A percentile compares a stretch with the other conserved stretches of the same genome.
Evolutionary conservation across 1,140 invertebrate species (phyloP).

Genomic region (Vanessa atalanta): DNA sequence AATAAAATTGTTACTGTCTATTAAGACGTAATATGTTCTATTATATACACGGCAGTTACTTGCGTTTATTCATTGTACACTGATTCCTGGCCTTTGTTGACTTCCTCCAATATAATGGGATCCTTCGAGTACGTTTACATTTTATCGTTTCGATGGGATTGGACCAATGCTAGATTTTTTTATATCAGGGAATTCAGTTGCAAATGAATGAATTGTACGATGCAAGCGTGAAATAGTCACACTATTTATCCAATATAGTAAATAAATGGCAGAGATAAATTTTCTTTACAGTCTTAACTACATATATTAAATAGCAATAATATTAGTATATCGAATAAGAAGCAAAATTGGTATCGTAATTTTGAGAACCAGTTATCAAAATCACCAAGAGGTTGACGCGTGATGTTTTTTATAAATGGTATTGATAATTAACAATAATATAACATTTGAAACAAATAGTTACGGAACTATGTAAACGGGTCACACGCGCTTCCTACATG

Average conservation of each 20-base stretch:
- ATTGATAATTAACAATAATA: neutral
- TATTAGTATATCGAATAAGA: too few relatives aligned
- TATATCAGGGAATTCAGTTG: neutral
- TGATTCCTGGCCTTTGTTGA: conserved; percentile 39
- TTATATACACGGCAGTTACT: conserved; percentile 21
- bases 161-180: neutral
- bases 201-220: neutral
- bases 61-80: conserved; percentile 37
- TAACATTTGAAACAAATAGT: conserved; percentile 12
- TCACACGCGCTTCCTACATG: conserved; percentile 20
- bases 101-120: conserved; percentile 28
- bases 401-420: neutral
- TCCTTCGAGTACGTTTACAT: conserved; percentile 17
- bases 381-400: too few relatives aligned
- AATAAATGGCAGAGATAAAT: too few relatives aligned
- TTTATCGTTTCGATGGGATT: neutral
- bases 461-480: conserved; percentile 20
- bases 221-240: too few relatives aligned
- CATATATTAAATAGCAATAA: too few relatives aligned
- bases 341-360: too few relatives aligned
- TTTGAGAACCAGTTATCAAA: too few relatives aligned
- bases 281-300: too few relatives aligned
- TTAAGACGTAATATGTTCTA: conserved; percentile 26
- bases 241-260: too few relatives aligned
- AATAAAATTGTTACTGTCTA: conserved; percentile 20